Base-by-base conservation (phyloP, 92 coral and sea anemone genomes). In the Paragorgia papillata region DNA sequence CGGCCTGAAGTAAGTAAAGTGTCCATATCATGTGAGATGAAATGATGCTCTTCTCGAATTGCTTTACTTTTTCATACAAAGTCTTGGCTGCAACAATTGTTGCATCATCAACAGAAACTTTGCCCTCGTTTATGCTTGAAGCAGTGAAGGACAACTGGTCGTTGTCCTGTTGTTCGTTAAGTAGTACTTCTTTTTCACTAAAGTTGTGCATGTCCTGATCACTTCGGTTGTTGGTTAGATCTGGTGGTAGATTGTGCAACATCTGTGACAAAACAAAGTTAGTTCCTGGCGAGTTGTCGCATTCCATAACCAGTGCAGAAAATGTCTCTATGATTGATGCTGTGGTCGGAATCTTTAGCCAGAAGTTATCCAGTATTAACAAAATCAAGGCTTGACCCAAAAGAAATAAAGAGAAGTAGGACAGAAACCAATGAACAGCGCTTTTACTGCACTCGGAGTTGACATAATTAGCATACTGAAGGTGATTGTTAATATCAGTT, bases 391-490 rank as follows among this genome's bases (percentile, higher is more conserved):
- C 87, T 56, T 86, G 80, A 17, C 60, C 9, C 58, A 86, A 78
- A 26, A 86, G 27, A 29, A 83, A 55, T 3, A 83, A 65, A 0
- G 85, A 59, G 31, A 87, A 83, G 68, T 79, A 87, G n/a, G 87
- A 70, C 0, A 56, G 73, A 83, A 83, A 83, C 63, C 58, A 49
- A 35, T 79, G 90, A 17, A 69, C 40, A 19, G 85, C 85, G 27
- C 56, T 78, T 34, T 73, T 74, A 33, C 79, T 40, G 65, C 90
- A 87, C 56, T 61, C 79, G 9, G 85, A 58, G 18, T 87, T 73
- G 4, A 87, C 87, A 73, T 69, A 87, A 15, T 87, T 86, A 14
- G 73, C 51, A 48, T 87, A 87, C 25, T 78, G 88, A 24, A 75
- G 26, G 43, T 79, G 67, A 70, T 83, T 79, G 51, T 61, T 73